phyloP scores from a whole-genome alignment of 2,888 invertebrate genomes.

The Amorpha juglandis region DNA sequence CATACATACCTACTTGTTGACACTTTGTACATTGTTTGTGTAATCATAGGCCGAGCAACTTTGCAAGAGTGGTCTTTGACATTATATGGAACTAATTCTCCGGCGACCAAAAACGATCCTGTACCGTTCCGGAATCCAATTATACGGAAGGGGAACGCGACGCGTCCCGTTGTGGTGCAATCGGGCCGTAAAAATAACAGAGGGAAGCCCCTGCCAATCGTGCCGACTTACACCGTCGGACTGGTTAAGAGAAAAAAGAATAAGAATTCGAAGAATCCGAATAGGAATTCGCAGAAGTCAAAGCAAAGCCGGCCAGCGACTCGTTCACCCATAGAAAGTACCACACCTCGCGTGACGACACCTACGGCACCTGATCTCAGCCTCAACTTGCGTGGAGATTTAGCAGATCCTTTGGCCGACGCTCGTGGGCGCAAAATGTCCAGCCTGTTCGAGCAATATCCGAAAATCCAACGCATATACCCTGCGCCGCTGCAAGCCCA shows the following conservation, averaged over 20 bases:
- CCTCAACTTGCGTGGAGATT: constrained; percentile 70
- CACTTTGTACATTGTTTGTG: constrained; percentile 17
- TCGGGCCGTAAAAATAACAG: constrained; percentile 71
- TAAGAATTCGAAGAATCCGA: constrained; percentile 83
- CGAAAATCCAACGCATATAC: constrained; percentile 90
- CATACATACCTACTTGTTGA: constrained; percentile 8
- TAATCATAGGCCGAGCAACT: constrained; percentile 90
- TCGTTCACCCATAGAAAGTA: constrained; percentile 81
- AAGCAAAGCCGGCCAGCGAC: constrained; percentile 83
- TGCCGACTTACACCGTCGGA: constrained; percentile 76
- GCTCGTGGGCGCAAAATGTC: constrained; percentile 86
- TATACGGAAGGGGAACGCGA: constrained; percentile 71
- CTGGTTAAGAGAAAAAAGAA: constrained; percentile 81
- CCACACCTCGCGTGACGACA: constrained; percentile 64
- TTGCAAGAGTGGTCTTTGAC: constrained; percentile 97
- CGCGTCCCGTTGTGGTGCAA: constrained; percentile 74
- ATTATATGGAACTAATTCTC: constrained; percentile 93
- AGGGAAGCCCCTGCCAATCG: constrained; percentile 68
- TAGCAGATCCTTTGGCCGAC: constrained; percentile 72
- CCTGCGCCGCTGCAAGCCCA: constrained; percentile 85
- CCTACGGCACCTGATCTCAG: constrained; percentile 69
- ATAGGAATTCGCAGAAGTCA: constrained; percentile 77
- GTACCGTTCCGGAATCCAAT: constrained; percentile 80
- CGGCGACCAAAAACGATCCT: constrained; percentile 86
- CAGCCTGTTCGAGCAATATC: constrained; percentile 88